Percentiles rank a stretch among this genome's conserved stretches.
phyloP scores from a whole-genome alignment of 2,797 vertebrate genomes.

The Urocyon cinereoargenteus region DNA sequence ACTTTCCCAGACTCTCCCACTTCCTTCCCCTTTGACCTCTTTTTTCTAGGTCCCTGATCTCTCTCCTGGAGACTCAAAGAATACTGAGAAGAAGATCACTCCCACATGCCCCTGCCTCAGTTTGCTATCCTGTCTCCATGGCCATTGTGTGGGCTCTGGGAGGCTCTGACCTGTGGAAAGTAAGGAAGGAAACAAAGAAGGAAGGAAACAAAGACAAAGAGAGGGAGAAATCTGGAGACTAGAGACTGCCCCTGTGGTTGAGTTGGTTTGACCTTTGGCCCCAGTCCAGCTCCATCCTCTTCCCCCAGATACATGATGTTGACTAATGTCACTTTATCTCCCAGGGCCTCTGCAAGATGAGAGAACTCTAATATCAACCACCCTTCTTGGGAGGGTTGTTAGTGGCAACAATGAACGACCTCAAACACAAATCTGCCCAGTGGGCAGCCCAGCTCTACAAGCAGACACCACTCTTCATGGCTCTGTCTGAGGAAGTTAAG shows the following conservation, averaged over 20 bases:
- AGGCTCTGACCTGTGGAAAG: conserved; percentile 30
- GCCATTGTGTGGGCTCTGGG: not conserved
- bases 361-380: not conserved
- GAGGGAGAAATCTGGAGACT: not conserved
- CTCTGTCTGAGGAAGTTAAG: not conserved
- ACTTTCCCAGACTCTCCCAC: conserved; percentile 75
- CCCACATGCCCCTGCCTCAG: not conserved
- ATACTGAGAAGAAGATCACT: not conserved
- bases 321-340: conserved; percentile 18
- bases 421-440: not conserved
- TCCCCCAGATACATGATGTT: conserved; percentile 45
- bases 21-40: conserved; percentile 75
- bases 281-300: not conserved
- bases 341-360: conserved; percentile 1
- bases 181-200: not conserved
- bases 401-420: not conserved
- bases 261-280: not conserved
- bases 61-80: conserved; percentile 14
- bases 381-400: not conserved
- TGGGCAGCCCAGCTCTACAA: not conserved
- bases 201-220: not conserved
- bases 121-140: not conserved
- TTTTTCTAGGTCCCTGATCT: conserved; percentile 33
- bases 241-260: not conserved
- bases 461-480: not conserved